These are phyloP conservation scores for Melanaphis sacchari DNA, from an alignment of 1,140 invertebrate genomes.

Conservation along the genomic window DNA sequence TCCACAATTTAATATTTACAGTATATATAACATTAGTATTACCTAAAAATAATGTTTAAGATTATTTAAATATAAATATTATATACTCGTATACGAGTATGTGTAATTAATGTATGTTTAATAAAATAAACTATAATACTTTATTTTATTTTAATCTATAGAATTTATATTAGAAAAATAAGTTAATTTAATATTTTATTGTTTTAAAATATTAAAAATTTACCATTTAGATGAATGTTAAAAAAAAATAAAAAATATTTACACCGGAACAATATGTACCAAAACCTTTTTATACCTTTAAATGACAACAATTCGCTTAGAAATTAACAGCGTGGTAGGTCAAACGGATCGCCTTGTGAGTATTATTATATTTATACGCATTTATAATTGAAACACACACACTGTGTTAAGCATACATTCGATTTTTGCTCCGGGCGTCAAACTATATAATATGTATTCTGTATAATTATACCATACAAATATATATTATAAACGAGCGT, in stretches of 20 bases:
- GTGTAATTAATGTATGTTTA: not conserved
- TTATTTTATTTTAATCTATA: not conserved
- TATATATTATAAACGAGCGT: not conserved
- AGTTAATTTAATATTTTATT: not conserved
- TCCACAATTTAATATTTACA: not conserved
- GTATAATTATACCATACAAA: not conserved
- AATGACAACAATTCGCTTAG: not conserved
- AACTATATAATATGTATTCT: not conserved
- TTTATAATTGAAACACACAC: not conserved
- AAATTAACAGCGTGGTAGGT: not conserved
- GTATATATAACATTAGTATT: not conserved
- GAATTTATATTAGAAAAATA: not conserved
- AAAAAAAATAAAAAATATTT: no score
- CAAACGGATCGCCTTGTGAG: not conserved
- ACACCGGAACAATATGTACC: not conserved
- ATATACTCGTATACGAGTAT: no score
- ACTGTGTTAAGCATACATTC: not conserved
- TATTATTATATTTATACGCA: no score
- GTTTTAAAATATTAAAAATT: not conserved
- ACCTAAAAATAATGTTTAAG: not conserved
- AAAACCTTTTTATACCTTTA: not conserved
- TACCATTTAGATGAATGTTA: not conserved
- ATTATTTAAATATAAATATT: not conserved
- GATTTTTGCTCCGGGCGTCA: not conserved
- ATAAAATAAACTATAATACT: no score